A percentile compares a stretch with the other conserved stretches of the same genome.
phyloP scores from a whole-genome alignment of 2,888 invertebrate species.

The Melanchra persicariae region DNA sequence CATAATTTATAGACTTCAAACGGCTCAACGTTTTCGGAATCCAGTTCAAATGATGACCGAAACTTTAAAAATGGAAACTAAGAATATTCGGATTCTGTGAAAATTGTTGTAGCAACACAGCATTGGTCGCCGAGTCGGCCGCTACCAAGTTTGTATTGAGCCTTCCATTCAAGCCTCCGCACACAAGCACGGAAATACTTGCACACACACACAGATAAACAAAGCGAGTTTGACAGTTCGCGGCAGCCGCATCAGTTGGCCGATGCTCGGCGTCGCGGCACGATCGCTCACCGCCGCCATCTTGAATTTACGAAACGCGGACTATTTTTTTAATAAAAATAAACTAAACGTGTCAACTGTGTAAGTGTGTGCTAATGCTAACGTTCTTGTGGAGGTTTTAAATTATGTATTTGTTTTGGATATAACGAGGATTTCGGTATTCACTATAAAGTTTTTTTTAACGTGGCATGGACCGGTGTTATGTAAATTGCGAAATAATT shows the following conservation, averaged over 20 bases:
- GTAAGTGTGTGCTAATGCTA: conserved; percentile 75
- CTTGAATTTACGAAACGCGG: conserved; percentile 81
- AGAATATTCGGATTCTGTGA: conserved; percentile 53
- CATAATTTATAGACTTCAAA: conserved; percentile 59
- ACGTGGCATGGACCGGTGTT: conserved; percentile 75
- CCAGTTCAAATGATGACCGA: conserved; percentile 44
- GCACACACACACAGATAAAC: conserved; percentile 73
- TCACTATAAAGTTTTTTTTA: conserved; percentile 75
- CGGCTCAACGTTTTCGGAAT: conserved; percentile 41
- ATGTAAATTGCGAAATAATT: conserved; percentile 87
- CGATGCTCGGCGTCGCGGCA: conserved; percentile 88
- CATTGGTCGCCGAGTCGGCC: conserved; percentile 60
- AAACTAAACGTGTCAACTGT: conserved; percentile 84
- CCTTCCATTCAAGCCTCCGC: conserved; percentile 84
- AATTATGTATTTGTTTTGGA: conserved; percentile 56
- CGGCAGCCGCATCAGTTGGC: conserved; percentile 85
- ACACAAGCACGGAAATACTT: conserved; percentile 61
- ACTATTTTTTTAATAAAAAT: conserved; percentile 81
- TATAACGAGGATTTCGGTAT: conserved; percentile 78
- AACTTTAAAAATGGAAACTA: conserved; percentile 45
- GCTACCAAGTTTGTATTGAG: conserved; percentile 67
- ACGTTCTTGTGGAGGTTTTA: conserved; percentile 70
- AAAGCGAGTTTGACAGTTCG: conserved; percentile 88
- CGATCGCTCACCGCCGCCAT: conserved; percentile 82
- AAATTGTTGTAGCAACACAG: conserved; percentile 59